A percentile compares a stretch with the other conserved stretches of the same genome.
These are phyloP conservation scores for Nerophis lumbriciformis DNA, from an alignment of 2,113 vertebrate genomes.

Conservation along the genomic window DNA sequence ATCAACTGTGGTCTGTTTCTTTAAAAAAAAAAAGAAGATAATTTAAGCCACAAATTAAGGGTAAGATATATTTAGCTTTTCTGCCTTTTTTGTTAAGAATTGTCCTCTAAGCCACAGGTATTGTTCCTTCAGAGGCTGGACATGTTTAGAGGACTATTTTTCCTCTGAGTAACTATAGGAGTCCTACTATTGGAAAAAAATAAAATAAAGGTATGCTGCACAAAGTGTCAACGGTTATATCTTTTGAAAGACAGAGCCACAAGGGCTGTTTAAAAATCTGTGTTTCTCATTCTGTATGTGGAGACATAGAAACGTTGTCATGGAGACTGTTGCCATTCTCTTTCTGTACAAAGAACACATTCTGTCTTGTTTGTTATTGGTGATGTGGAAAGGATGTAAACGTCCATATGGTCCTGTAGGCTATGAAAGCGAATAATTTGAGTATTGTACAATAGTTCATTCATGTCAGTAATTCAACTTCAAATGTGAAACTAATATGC, in stretches of 20 bases:
- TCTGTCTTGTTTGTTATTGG: constrained; percentile 27
- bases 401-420: constrained; percentile 10
- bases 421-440: constrained; percentile 24
- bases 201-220: not conserved
- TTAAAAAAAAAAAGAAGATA: not conserved
- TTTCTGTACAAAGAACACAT: constrained; percentile 40
- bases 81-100: constrained; percentile 26
- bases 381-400: constrained; percentile 23
- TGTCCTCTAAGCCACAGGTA: constrained; percentile 29
- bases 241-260: constrained; percentile 11
- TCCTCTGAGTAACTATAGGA: not conserved
- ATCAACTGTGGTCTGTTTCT: not conserved
- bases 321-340: constrained; percentile 57
- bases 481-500: no score
- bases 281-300: constrained; percentile 43
- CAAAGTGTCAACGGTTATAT: not conserved
- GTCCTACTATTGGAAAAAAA: not conserved
- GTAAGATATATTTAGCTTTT: constrained; percentile 1
- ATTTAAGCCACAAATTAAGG: not conserved
- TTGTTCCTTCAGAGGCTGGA: constrained; percentile 47
- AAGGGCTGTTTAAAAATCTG: constrained; percentile 17
- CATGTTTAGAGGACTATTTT: constrained; percentile 2
- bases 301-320: constrained; percentile 54
- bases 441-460: no score
- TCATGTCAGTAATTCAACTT: no score